phyloP scores from a whole-genome alignment of 2,113 vertebrate genomes.

The Cebus imitator region DNA sequence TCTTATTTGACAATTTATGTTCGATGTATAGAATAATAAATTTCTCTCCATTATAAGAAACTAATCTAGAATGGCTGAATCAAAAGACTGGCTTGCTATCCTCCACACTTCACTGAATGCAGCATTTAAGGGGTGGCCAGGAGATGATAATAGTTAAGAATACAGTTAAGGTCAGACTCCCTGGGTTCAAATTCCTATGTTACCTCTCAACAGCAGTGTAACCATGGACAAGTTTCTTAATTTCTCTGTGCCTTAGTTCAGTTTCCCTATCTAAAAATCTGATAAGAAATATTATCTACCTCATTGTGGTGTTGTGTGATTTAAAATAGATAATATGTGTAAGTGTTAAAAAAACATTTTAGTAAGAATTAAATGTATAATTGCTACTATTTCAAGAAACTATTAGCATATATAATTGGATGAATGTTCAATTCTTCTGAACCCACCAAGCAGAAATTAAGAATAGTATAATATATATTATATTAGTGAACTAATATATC shows the following conservation, averaged over 20 bases:
- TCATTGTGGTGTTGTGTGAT: background rate
- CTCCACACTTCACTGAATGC: background rate
- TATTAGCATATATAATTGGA: background rate
- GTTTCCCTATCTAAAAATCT: background rate
- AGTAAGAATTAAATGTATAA: background rate
- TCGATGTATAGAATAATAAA: background rate
- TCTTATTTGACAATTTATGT: background rate
- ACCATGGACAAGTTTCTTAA: background rate
- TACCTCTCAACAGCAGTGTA: background rate
- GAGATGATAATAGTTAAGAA: background rate
- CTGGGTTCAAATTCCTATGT: background rate
- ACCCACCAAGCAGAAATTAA: background rate
- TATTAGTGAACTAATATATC: background rate
- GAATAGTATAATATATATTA: background rate
- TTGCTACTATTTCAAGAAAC: background rate
- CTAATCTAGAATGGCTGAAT: background rate
- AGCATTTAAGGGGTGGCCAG: background rate
- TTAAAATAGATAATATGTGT: background rate
- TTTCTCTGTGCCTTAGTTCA: background rate
- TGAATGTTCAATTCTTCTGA: background rate
- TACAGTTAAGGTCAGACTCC: background rate
- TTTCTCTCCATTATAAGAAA: background rate
- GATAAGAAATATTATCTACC: background rate
- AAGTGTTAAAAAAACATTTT: background rate
- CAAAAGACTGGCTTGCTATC: background rate